Percentiles rank a stretch among this genome's conserved stretches.
Conservation (phyloP, 35 echinoderm and acorn worm species). For the Nesometra sesokonis region DNA sequence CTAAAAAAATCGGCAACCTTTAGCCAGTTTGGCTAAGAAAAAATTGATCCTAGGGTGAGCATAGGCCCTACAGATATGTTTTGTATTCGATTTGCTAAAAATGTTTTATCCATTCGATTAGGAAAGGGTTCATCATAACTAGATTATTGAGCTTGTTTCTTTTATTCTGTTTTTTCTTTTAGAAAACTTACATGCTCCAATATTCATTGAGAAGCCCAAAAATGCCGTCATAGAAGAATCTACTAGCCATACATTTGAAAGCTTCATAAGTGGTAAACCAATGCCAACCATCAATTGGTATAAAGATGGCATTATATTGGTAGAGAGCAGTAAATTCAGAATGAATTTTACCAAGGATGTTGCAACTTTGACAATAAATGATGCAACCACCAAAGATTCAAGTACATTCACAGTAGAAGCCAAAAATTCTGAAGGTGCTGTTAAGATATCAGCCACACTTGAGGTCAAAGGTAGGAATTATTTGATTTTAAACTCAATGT, state of each 20-base stretch:
- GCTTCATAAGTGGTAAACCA: slow-evolving; percentile 38
- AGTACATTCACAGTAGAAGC: slow-evolving; percentile 55
- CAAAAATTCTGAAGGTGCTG: slow-evolving; percentile 46
- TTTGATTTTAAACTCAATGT: background rate
- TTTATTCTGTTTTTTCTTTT: background rate
- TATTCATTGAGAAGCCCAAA: slow-evolving; percentile 23
- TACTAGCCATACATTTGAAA: slow-evolving; percentile 42
- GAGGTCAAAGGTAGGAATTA: background rate
- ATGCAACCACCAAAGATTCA: slow-evolving; percentile 44
- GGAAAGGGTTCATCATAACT: too few species aligned
- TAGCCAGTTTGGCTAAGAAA: too few species aligned
- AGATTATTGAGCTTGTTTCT: background rate
- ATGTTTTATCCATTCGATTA: too few species aligned
- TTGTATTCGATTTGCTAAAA: too few species aligned
- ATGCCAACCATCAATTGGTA: slow-evolving; percentile 48
- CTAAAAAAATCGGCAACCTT: too few species aligned
- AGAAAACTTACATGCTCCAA: background rate
- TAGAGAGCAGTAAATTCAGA: slow-evolving; percentile 27
- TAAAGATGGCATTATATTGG: slow-evolving; percentile 52
- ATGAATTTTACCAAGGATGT: slow-evolving; percentile 27
- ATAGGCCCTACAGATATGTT: too few species aligned
- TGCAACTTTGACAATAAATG: slow-evolving; percentile 39
- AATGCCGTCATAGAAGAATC: slow-evolving; percentile 37
- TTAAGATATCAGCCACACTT: background rate
- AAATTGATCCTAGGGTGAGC: too few species aligned